A percentile compares a stretch with the other conserved stretches of the same genome.
Conservation (phyloP, 2,888 invertebrate genomes). For the Nasonovia ribisnigri region DNA sequence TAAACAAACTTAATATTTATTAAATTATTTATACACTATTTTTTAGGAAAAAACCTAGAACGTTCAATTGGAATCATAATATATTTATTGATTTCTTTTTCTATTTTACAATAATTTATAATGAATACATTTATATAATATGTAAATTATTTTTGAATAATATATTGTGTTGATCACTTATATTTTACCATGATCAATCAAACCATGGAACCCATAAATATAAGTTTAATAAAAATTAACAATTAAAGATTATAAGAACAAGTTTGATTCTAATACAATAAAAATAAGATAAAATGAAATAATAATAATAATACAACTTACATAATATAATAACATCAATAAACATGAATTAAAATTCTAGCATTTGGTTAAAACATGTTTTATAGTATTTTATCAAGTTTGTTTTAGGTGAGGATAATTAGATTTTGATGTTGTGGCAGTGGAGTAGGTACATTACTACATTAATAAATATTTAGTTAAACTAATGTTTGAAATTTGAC, state of each 20-base stretch:
- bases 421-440: neutral
- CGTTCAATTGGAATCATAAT: neutral
- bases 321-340: slow-evolving; percentile 7
- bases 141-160: slow-evolving; percentile 33
- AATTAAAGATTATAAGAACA: slow-evolving; percentile 9
- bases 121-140: neutral
- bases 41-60: neutral
- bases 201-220: slow-evolving; percentile 41
- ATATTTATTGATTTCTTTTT: slow-evolving; percentile 14
- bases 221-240: slow-evolving; percentile 29
- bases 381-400: neutral
- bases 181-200: neutral
- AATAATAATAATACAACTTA: neutral
- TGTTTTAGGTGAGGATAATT: neutral
- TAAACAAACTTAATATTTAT: neutral
- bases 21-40: neutral
- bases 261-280: slow-evolving; percentile 21
- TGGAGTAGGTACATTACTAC: neutral
- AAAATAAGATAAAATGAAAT: slow-evolving; percentile 1
- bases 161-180: neutral
- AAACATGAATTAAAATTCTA: slow-evolving; percentile 19
- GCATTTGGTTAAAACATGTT: neutral
- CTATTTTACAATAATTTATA: slow-evolving; percentile 32
- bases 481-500: neutral
- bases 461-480: neutral